Evolutionary conservation across 2,797 vertebrate species (phyloP), one percentile per base, ranked within the genome.

Genomic region (Hozukius guyotensis): DNA sequence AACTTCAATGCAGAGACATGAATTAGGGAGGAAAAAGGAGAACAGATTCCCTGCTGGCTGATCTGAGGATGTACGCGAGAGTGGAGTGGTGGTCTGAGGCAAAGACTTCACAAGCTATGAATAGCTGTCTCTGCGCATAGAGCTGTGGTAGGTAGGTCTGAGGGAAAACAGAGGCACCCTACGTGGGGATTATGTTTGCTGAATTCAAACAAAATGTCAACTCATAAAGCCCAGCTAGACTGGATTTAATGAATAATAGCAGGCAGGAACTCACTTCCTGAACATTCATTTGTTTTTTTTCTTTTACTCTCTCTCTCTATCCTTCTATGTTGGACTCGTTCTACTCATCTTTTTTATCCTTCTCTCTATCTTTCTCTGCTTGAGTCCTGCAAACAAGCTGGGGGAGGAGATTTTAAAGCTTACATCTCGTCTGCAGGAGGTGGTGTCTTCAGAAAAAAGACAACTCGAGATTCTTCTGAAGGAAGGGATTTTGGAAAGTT

Each of bases 131-230:
- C 60, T 67, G 2, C 62, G 61, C 25, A 73, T 27, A 24, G 32
- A 86, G 62, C 85, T 80, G 85, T 57, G 61, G 67, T 66, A 83
- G 80, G 79, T 84, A 80, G 25, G 64, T 69, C 79, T 83, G 65
- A 78, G 52, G n/a, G 71, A 75, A 42, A 42, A 76, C 56, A 63
- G 8, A 73, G 65, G 66, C 69, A 38, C 81, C 66, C 84, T 67
- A 64, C 0, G 11, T 52, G 53, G 36, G 71, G 73, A 85, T 92
- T 83, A 73, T 80, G 75, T 80, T 85, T 81, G 34, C 65, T 84
- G 84, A 85, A 90, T 75, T 85, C 71, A 86, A 83, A 84, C 36
- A 69, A 86, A 84, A 87, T 81, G 75, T 83, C 71, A 88, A 72
- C 78, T 78, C 24, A 59, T 46, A 80, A 88, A 90, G 76, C 14